A percentile compares a stretch with the other conserved stretches of the same genome.
phyloP scores from a whole-genome alignment of 2,888 invertebrate genomes.

The Andrena fulva region DNA sequence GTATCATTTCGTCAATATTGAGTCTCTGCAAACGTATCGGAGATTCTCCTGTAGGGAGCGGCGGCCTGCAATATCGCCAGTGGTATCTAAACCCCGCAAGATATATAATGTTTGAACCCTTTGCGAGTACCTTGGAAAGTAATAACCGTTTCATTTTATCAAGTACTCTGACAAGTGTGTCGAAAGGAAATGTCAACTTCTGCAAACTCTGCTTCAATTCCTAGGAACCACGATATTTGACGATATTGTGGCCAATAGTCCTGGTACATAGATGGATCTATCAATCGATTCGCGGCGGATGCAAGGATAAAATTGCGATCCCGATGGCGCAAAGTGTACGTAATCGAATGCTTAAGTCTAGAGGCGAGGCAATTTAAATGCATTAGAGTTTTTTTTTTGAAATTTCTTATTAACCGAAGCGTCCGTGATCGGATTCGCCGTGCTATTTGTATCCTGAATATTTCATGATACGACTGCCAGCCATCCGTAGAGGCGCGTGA shows the following conservation, averaged over 20 bases:
- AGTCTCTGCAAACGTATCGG: neutral
- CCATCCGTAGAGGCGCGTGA: slow-evolving; percentile 20
- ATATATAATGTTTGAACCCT: slow-evolving; percentile 41
- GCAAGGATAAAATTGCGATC: neutral
- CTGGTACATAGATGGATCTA: neutral
- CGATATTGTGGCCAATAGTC: neutral
- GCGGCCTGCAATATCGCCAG: neutral
- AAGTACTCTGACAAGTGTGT: neutral
- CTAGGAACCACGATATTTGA: neutral
- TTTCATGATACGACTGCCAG: slow-evolving; percentile 58
- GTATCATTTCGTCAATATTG: neutral
- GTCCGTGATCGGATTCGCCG: slow-evolving; percentile 60
- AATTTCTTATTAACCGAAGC: slow-evolving; percentile 69
- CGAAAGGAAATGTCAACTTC: neutral
- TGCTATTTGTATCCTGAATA: slow-evolving; percentile 70
- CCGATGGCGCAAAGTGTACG: slow-evolving; percentile 36
- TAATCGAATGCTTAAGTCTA: slow-evolving; percentile 57
- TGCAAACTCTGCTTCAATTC: neutral
- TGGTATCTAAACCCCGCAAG: slow-evolving; percentile 31
- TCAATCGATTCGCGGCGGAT: neutral
- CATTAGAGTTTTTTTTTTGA: slow-evolving; percentile 67
- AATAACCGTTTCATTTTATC: slow-evolving; percentile 2
- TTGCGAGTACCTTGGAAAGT: neutral
- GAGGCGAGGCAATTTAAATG: slow-evolving; percentile 68
- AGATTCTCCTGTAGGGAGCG: neutral